A percentile compares a stretch with the other conserved stretches of the same genome.
Conservation (phyloP, 2,888 invertebrate genomes). For the Apomyelois bistriatella region DNA sequence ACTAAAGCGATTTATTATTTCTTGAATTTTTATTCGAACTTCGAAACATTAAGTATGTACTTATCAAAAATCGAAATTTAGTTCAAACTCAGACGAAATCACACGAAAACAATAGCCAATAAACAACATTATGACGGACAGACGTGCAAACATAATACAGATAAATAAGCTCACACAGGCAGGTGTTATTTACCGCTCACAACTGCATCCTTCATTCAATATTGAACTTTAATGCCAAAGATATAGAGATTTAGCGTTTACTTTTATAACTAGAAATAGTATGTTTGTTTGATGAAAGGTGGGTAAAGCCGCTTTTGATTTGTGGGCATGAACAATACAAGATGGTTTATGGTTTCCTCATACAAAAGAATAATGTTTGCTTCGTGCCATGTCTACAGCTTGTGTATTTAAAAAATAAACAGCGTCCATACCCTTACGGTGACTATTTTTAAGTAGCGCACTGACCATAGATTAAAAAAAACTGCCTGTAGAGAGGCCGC, state of each 20-base stretch:
- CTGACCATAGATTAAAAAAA: no score
- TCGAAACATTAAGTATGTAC: background rate
- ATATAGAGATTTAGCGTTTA: slow-evolving; percentile 22
- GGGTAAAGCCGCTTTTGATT: slow-evolving; percentile 63
- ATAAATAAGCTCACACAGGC: slow-evolving; percentile 37
- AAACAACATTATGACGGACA: slow-evolving; percentile 58
- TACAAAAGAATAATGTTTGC: slow-evolving; percentile 47
- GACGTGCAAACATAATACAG: slow-evolving; percentile 36
- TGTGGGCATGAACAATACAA: slow-evolving; percentile 57
- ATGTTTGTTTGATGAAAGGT: slow-evolving; percentile 36
- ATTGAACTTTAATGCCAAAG: slow-evolving; percentile 15
- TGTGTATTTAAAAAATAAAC: slow-evolving; percentile 5
- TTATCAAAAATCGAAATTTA: slow-evolving; percentile 14
- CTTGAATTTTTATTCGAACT: no score
- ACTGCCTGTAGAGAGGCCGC: no score
- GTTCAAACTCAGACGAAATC: slow-evolving; percentile 14
- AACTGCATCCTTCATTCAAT: slow-evolving; percentile 9
- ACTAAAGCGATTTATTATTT: no score
- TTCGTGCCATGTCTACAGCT: slow-evolving; percentile 26
- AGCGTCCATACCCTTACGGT: background rate
- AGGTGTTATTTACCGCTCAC: slow-evolving; percentile 24
- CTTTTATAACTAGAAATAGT: slow-evolving; percentile 20
- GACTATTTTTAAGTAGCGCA: no score
- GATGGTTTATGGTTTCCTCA: slow-evolving; percentile 67
- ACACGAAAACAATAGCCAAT: slow-evolving; percentile 51